phyloP scores from a whole-genome alignment of 2,113 vertebrate species.

The Ramphastos sulfuratus region DNA sequence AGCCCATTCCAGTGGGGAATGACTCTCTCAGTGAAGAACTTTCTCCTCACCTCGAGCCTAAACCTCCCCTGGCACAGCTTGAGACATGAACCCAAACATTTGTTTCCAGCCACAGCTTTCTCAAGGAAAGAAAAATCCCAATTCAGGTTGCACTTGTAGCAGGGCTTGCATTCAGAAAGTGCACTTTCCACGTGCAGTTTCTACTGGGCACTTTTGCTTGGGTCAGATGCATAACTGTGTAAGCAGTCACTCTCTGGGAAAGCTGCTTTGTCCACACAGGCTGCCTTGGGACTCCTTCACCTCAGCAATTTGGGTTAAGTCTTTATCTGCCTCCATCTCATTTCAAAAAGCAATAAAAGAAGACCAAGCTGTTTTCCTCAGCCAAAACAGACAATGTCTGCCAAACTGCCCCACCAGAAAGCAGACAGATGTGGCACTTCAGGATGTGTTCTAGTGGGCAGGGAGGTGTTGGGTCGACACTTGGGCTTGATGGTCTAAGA shows the following conservation, averaged over 20 bases:
- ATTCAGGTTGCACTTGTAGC: not conserved
- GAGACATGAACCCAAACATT: rapidly evolving
- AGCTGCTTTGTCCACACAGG: not conserved
- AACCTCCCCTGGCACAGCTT: too few species aligned
- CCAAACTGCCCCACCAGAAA: not conserved
- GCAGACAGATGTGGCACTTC: too few species aligned
- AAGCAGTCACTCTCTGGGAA: not conserved
- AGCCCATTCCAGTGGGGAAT: too few species aligned
- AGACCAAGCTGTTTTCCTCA: not conserved
- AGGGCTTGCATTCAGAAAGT: not conserved
- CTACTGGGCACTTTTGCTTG: not conserved
- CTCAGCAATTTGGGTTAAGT: not conserved
- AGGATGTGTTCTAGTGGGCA: too few species aligned
- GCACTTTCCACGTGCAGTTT: not conserved
- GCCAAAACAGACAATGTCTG: not conserved
- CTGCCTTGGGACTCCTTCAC: not conserved
- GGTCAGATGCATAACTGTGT: not conserved
- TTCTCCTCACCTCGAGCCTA: too few species aligned
- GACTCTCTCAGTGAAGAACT: too few species aligned
- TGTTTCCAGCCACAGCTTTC: not conserved
- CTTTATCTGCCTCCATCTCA: not conserved
- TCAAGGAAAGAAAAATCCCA: not conserved
- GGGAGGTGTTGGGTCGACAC: too few species aligned
- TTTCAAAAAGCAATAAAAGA: not conserved
- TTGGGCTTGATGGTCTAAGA: too few species aligned